Base-by-base conservation (phyloP, 1,140 invertebrate species). In the Magallana ariakensis region DNA sequence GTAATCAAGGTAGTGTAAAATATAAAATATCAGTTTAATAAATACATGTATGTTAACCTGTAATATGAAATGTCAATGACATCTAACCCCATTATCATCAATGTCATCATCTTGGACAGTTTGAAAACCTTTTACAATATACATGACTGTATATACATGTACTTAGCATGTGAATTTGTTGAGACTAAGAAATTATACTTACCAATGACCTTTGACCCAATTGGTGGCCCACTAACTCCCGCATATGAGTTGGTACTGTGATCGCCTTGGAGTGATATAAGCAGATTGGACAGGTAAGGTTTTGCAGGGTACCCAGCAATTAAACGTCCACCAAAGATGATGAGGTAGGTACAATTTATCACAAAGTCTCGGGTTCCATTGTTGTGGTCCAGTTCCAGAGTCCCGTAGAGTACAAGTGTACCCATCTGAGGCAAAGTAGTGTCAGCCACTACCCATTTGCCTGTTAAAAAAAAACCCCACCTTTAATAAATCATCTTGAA, bases 201-300 rank as follows among this genome's bases (percentile, higher is more conserved):
- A 92, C 92, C 93, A 75, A 92, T 89, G 58, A 90, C 91, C 82
- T 92, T 93, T 54, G 92, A 82, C 15, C 91, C 91, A 1, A 93
- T 66, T 55, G 86, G 81, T 16, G 89, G 85, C 0, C 90, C 91
- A 70, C 60, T 57, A 54, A 53, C 83, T 5, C 86, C 56, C 26
- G 89, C 85, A 54, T 88, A 90, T 16, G 81, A 55, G 54, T 86
- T 85, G 33, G 53, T 62, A 15, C 22, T 55, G 62, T 46, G 46
- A 15, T 70, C 54, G n/a, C 83, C 85, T 16, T 83, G 80, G 15
- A 94, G 87, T 53, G 87, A 70, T 22, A 94, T 93, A 8, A 55
- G 60, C 5, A 88, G 89, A 19, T 89, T 89, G 0, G 91, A 90
- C 8, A 85, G 58, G 86, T 91, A 93, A 15, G 92, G 92, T 11